Percentiles rank a stretch among this genome's conserved stretches.
Evolutionary conservation across 2,797 vertebrate species (phyloP).

Genomic region (Cephalopachus bancanus): DNA sequence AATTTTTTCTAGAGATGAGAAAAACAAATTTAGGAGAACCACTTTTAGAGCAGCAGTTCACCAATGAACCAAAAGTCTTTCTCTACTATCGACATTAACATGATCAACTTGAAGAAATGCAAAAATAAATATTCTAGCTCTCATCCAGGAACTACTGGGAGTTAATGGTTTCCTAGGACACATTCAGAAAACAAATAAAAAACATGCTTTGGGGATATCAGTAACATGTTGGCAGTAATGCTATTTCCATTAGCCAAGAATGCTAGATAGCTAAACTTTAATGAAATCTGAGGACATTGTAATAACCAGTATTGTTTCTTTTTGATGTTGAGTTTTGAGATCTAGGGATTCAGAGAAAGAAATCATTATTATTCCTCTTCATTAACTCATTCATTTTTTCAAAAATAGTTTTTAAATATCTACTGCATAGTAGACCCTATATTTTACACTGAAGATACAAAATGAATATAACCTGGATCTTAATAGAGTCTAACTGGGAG

Average conservation of each 20-base stretch:
- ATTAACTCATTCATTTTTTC: background rate
- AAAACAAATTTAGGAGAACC: constrained; percentile 11
- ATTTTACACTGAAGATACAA: background rate
- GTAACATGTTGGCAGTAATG: constrained; percentile 39
- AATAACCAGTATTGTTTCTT: constrained; percentile 30
- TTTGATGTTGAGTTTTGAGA: constrained; percentile 1
- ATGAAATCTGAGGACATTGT: constrained; percentile 37
- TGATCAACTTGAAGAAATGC: constrained; percentile 40
- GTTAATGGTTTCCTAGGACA: constrained; percentile 71
- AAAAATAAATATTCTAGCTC: constrained; percentile 48
- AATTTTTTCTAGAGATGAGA: constrained; percentile 45
- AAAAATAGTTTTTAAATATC: background rate
- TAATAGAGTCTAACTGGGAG: background rate
- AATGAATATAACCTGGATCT: background rate
- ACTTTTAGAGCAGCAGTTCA: background rate
- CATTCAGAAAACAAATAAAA: constrained; percentile 72
- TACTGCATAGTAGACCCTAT: background rate
- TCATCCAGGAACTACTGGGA: constrained; percentile 46
- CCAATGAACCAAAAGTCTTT: constrained; percentile 35
- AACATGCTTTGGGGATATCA: constrained; percentile 52
- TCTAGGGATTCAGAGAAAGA: background rate
- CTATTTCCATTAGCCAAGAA: constrained; percentile 66
- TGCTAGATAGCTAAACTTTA: constrained; percentile 18
- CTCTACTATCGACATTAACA: background rate
- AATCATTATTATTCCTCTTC: background rate